These are phyloP conservation scores for Lemur catta DNA, from an alignment of 2,797 vertebrate species.

Conservation along the genomic window DNA sequence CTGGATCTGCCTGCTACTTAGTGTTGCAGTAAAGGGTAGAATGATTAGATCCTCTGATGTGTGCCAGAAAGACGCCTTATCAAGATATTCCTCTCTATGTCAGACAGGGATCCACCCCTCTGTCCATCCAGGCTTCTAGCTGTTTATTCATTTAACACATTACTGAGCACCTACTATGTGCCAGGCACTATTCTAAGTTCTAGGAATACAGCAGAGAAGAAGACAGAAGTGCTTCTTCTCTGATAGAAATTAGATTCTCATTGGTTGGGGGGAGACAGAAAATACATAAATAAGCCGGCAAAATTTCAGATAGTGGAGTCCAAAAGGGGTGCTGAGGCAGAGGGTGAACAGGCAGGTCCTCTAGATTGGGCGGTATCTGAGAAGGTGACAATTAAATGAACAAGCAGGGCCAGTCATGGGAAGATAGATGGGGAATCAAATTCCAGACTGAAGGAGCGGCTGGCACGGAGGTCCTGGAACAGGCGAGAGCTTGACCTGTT, in stretches of 20 bases:
- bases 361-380: background rate
- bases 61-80: background rate
- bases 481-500: background rate
- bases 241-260: background rate
- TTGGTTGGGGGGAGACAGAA: background rate
- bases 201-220: background rate
- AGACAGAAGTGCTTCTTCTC: background rate
- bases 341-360: background rate
- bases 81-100: background rate
- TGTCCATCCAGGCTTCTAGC: background rate
- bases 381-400: background rate
- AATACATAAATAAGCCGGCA: background rate
- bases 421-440: background rate
- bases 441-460: background rate
- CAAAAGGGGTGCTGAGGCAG: background rate
- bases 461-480: background rate
- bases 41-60: background rate
- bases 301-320: background rate
- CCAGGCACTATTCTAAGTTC: background rate
- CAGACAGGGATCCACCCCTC: background rate
- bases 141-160: background rate
- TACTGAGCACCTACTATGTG: background rate
- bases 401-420: background rate
- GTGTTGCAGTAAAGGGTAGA: background rate
- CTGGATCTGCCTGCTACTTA: background rate